Evolutionary conservation across 2,113 vertebrate genomes (phyloP), one percentile per base, ranked within the genome.

Genomic region (Dipodomys stephensi): DNA sequence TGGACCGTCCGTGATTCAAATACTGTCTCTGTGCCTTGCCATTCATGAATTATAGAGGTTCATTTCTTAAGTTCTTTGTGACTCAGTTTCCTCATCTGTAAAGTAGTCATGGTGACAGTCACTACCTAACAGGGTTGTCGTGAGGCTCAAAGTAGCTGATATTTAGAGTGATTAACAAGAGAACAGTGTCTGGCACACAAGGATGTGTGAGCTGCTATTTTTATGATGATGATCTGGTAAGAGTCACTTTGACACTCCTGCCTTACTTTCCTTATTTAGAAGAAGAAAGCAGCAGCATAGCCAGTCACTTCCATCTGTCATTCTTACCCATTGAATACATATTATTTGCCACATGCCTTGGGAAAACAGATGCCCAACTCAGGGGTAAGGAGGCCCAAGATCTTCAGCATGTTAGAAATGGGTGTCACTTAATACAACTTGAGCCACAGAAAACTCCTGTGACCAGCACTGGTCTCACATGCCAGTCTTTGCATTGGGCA

Each of bases 241-340:
- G 76, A 83, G 76, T 81, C 64, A 93, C 18, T 88, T 72, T 12
- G 39, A 83, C 25, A 81, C 65, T 79, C 32, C n/a, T 84, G n/a
- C 39, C 46, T 92, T 88, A 19, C 64, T 78, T 72, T 62, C 44
- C 68, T 80, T 72, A 69, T 35, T 93, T 39, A 90, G 69, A 87
- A 93, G 83, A 85, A 85, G 65, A 80, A 78, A 83, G 72, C 49
- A 83, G 72, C 8, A 78, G 22, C 23, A 74, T 80, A 90, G 15
- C 62, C 30, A n/a, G 23, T n/a, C 76, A 57, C 27, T 88, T 80
- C 82, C 15, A 69, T 19, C 68, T 20, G 9, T 79, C 62, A 57
- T 27, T 77, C 68, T 64, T 69, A 77, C 65, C 86, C 62, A 81
- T 22, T 16, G 49, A 27, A 35, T 68, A 39, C 2, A 0, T 7